Base-by-base conservation (phyloP, 2,888 invertebrate genomes). In the Spialia ferax region DNA sequence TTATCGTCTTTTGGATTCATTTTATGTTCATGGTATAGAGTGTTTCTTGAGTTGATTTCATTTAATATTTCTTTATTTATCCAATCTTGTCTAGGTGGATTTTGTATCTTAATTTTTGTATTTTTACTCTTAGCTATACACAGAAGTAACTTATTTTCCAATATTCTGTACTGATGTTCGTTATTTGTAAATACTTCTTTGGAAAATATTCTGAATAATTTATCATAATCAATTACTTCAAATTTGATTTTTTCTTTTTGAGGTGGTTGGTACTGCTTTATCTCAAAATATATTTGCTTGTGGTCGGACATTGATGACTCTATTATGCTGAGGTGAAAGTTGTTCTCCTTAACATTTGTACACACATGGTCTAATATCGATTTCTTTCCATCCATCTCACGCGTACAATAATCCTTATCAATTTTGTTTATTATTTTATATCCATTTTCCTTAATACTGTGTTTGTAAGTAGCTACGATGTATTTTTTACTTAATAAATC, bases 1-100 rank as follows among this genome's bases (percentile, higher is more conserved):
- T 38, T 38, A 38, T 38, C 38, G 38, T 38, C 38, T 38, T 38
- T 38, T 38, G 38, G 38, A 38, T 38, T 38, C 13, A 13, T 35
- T 35, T 35, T 35, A 35, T 35, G 35, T 35, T 35, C 11, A 35
- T 35, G 35, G 11, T 35, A 35, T 35, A 35, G 3, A 35, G 3
- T 11, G 35, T 35, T 35, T 35, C 35, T 35, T 35, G 35, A 35
- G 35, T 35, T 35, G 35, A 35, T 35, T 35, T 35, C 35, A 11
- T 35, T 35, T 35, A 35, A 11, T 35, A 29, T 29, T 29, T 29
- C 29, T 29, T 29, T 29, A 29, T 29, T 29, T 29, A 29, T 29
- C 29, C 29, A 35, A 11, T 35, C 35, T 10, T 35, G 35, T 11
- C 35, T 35, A 35, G 35, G 35, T 8, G 35, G 11, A 35, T 35